Percentiles rank a stretch among this genome's conserved stretches.
Evolutionary conservation across 2,113 vertebrate genomes (phyloP).

Genomic region (Acinonyx jubatus): DNA sequence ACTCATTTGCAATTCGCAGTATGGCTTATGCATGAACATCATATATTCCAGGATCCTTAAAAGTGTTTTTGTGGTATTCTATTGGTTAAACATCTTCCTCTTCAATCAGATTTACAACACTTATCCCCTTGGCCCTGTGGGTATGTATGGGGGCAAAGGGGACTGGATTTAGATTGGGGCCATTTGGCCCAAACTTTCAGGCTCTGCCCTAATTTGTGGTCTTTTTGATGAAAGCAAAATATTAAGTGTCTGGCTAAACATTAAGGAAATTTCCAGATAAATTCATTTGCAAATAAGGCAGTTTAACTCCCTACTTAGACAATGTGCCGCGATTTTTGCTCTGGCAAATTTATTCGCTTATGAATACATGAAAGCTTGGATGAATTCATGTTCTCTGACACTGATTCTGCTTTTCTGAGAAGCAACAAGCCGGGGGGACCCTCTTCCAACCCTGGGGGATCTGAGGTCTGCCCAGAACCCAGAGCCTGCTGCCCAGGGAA

Average conservation of each 20-base stretch:
- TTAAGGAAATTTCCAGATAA: conserved; percentile 60
- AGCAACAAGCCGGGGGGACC: accelerated
- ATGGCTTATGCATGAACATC: conserved; percentile 8
- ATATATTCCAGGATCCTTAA: conserved; percentile 9
- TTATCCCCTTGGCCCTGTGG: neutral
- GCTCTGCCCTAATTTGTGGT: conserved; percentile 12
- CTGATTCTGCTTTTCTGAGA: neutral
- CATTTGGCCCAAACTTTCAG: conserved; percentile 29
- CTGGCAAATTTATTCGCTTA: neutral
- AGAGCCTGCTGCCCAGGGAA: neutral
- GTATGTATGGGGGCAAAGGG: neutral
- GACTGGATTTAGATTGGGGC: neutral
- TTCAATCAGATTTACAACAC: neutral
- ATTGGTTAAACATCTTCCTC: neutral
- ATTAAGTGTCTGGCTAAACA: conserved; percentile 1
- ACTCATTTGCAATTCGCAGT: conserved; percentile 38
- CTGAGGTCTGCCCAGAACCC: neutral
- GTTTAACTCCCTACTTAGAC: conserved; percentile 43
- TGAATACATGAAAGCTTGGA: neutral
- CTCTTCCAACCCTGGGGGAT: neutral
- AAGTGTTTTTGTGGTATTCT: neutral
- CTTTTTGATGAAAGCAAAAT: conserved; percentile 22
- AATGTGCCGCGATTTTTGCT: conserved; percentile 11
- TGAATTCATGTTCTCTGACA: neutral
- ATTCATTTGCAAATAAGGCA: conserved; percentile 36